A percentile compares a stretch with the other conserved stretches of the same genome.
Evolutionary conservation across 2,888 invertebrate species (phyloP).

Genomic region (Blomia tropicalis): DNA sequence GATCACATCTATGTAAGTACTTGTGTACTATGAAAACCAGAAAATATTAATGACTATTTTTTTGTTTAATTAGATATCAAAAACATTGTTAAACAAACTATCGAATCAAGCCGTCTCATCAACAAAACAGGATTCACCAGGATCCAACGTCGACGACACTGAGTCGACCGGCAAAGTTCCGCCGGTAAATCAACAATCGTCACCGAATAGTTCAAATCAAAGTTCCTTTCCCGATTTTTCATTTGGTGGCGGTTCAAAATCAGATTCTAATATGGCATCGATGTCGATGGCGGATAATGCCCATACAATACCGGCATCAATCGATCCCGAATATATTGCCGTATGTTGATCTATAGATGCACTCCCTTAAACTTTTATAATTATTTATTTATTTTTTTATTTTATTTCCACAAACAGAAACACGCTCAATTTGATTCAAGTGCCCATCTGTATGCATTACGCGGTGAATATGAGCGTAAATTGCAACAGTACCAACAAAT

Average conservation of each 20-base stretch:
- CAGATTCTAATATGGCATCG: too few relatives aligned
- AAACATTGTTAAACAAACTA: slow-evolving; percentile 1
- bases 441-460: background rate
- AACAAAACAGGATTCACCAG: background rate
- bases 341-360: background rate
- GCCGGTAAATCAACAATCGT: background rate
- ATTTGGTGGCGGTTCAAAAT: background rate
- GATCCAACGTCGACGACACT: background rate
- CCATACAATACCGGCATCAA: slow-evolving; percentile 7
- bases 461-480: slow-evolving; percentile 9
- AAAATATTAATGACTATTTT: background rate
- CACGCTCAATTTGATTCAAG: slow-evolving; percentile 9
- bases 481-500: slow-evolving; percentile 12
- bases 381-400: background rate
- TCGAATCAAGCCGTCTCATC: background rate
- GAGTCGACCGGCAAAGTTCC: background rate
- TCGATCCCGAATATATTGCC: slow-evolving; percentile 9
- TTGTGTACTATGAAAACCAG: background rate
- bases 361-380: background rate
- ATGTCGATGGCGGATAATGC: background rate
- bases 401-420: background rate
- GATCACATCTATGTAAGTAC: slow-evolving; percentile 4
- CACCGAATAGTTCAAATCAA: background rate
- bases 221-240: background rate
- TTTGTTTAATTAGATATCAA: background rate